Evolutionary conservation across 2,113 vertebrate genomes (phyloP).

Genomic region (Gobiocypris rarus): DNA sequence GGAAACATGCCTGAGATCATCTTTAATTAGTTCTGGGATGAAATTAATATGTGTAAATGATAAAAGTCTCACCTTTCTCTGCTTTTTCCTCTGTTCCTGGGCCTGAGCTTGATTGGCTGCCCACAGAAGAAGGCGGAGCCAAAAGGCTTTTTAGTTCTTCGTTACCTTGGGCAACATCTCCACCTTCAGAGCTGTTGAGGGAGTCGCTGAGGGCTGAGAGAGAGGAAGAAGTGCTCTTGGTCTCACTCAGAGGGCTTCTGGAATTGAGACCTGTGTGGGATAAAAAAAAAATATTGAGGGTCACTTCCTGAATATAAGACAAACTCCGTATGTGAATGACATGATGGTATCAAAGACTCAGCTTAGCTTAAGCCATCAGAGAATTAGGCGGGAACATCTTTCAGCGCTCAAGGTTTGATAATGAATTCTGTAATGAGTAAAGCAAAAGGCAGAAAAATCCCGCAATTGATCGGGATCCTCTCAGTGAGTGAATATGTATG

Average conservation of each 20-base stretch:
- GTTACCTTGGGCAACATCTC: slow-evolving; percentile 83
- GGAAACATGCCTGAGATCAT: neutral
- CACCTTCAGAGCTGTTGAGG: slow-evolving; percentile 92
- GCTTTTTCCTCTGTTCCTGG: slow-evolving; percentile 90
- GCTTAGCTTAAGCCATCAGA: slow-evolving; percentile 34
- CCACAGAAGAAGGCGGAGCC: slow-evolving; percentile 88
- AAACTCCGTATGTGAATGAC: slow-evolving; percentile 1
- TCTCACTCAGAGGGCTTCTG: slow-evolving; percentile 88
- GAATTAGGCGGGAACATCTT: slow-evolving; percentile 21
- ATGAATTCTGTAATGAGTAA: slow-evolving; percentile 34
- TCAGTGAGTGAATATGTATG: slow-evolving; percentile 46
- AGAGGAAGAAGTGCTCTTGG: slow-evolving; percentile 90
- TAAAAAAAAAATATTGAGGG: slow-evolving; percentile 12
- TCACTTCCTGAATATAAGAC: slow-evolving; percentile 25
- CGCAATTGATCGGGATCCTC: slow-evolving; percentile 25
- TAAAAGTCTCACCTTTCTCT: slow-evolving; percentile 86
- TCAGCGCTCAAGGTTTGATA: slow-evolving; percentile 24
- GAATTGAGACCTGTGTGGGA: slow-evolving; percentile 76
- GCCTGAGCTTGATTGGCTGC: slow-evolving; percentile 87
- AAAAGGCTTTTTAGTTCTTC: slow-evolving; percentile 89
- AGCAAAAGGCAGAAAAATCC: slow-evolving; percentile 36
- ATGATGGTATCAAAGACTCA: slow-evolving; percentile 25
- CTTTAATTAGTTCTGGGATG: neutral
- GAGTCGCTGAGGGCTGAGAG: slow-evolving; percentile 96
- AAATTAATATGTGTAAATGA: neutral